Evolutionary conservation across 1,140 invertebrate genomes (phyloP), one percentile per base, ranked within the genome.

Genomic region (Drosophila biarmipes): DNA sequence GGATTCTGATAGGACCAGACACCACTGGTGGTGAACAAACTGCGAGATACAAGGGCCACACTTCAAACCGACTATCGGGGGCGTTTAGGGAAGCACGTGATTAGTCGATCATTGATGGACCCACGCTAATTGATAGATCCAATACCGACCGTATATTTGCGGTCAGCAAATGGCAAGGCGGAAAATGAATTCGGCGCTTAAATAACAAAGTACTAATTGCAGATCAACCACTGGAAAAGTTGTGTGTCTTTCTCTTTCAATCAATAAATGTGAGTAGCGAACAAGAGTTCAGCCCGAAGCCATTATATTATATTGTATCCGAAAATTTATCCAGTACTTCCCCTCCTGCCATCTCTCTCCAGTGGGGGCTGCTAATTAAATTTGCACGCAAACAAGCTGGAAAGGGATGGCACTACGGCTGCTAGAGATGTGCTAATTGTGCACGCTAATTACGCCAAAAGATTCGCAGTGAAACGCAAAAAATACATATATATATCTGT

Each of bases 371-470:
- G 81, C 69, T 87, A 86, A 86, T 87, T 86, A 12, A 75, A 81
- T 86, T 87, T 67, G 61, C 78, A 81, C 49, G 63, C 72, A 54
- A 49, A 69, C 46, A 56, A 46, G 42, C 35, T 53, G 45, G 27
- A 58, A 34, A 37, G 64, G 29, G 66, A 69, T 15, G 40, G 24
- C 17, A 8, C 19, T 49, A 37, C 12, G 12, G 56, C 43, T 64
- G 71, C 76, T 86, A 67, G 77, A 68, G 59, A 80, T 86, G 82
- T 81, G 82, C 68, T 87, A 86, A 86, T 86, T 85, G 46, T 48
- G 57, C 52, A 49, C 46, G 80, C 76, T 85, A 86, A 86, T 80
- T 86, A 72, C 42, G 45, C 58, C 63, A 49, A 74, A 74, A 74
- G 71, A 57, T 69, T 71, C 66, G 68, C 68, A 71, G 58, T 21